These are phyloP conservation scores for Bhutanitis thaidina DNA, from an alignment of 2,888 invertebrate genomes.

Conservation along the genomic window DNA sequence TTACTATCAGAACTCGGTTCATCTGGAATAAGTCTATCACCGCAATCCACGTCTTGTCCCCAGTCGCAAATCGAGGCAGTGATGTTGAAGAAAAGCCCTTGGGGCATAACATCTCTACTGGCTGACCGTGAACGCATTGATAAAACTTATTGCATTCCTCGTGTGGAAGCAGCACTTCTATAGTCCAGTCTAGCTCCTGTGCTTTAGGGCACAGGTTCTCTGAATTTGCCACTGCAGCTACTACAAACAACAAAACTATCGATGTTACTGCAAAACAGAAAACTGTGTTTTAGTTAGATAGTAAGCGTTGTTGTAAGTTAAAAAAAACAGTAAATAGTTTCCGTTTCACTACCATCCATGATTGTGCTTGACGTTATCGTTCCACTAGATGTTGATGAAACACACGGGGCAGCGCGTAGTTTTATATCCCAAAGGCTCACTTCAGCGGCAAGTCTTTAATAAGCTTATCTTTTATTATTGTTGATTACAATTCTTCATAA, in stretches of 20 bases:
- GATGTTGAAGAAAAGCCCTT: slow-evolving; percentile 76
- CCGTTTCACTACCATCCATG: too few species aligned
- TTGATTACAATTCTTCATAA: too few species aligned
- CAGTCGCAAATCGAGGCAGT: slow-evolving; percentile 80
- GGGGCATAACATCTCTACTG: slow-evolving; percentile 79
- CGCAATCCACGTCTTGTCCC: slow-evolving; percentile 81
- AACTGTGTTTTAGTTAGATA: too few species aligned
- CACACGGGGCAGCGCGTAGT: too few species aligned
- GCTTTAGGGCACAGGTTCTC: background rate
- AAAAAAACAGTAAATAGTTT: too few species aligned
- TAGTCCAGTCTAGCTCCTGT: slow-evolving; percentile 46
- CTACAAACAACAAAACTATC: background rate
- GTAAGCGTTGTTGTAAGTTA: too few species aligned
- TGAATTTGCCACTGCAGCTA: background rate
- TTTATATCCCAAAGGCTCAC: too few species aligned
- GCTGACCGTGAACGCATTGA: slow-evolving; percentile 83
- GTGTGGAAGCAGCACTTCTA: slow-evolving; percentile 75
- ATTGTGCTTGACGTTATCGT: too few species aligned
- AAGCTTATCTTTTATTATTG: too few species aligned
- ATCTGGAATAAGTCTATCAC: slow-evolving; percentile 45
- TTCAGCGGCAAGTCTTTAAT: too few species aligned
- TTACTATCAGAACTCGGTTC: background rate
- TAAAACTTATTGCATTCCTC: slow-evolving; percentile 82
- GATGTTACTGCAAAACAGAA: background rate
- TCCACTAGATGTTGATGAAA: too few species aligned